Percentiles rank a stretch among this genome's conserved stretches.
Conservation (phyloP, 1,140 invertebrate genomes). For the Drosophila bipectinata region DNA sequence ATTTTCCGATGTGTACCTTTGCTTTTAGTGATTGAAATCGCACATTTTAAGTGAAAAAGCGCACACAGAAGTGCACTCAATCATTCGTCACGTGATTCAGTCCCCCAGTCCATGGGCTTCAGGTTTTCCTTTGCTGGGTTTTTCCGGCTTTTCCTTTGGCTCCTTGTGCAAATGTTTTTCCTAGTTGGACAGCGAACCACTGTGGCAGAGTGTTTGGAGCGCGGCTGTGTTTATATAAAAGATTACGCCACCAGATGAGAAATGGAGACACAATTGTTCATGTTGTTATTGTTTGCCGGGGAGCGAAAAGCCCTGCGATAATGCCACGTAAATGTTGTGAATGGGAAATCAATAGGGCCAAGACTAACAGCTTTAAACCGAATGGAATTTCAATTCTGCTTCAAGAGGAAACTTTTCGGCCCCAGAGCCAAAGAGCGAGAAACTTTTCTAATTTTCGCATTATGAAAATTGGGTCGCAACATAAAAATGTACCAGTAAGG, state of each 20-base stretch:
- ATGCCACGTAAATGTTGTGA: constrained; percentile 66
- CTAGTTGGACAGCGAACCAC: constrained; percentile 45
- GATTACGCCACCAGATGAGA: constrained; percentile 61
- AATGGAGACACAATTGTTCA: constrained; percentile 60
- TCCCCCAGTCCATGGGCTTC: not conserved
- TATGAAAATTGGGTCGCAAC: constrained; percentile 66
- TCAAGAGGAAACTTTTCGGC: constrained; percentile 21
- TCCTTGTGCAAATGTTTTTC: constrained; percentile 61
- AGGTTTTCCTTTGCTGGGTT: constrained; percentile 20
- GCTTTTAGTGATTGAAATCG: constrained; percentile 82
- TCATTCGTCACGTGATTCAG: constrained; percentile 76
- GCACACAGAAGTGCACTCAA: constrained; percentile 79
- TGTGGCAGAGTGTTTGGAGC: constrained; percentile 57
- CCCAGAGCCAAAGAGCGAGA: constrained; percentile 7
- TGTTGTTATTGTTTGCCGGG: constrained; percentile 34
- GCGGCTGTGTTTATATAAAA: constrained; percentile 73
- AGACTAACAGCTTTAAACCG: constrained; percentile 55
- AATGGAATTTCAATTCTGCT: constrained; percentile 24
- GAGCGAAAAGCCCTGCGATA: constrained; percentile 62
- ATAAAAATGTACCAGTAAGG: constrained; percentile 16
- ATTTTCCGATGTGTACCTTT: constrained; percentile 71
- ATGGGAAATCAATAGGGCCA: constrained; percentile 71
- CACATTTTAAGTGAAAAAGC: constrained; percentile 81
- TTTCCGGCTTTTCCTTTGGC: constrained; percentile 11
- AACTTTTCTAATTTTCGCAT: constrained; percentile 80